phyloP scores from a whole-genome alignment of 2,888 invertebrate genomes.

The Drosophila lutescens region DNA sequence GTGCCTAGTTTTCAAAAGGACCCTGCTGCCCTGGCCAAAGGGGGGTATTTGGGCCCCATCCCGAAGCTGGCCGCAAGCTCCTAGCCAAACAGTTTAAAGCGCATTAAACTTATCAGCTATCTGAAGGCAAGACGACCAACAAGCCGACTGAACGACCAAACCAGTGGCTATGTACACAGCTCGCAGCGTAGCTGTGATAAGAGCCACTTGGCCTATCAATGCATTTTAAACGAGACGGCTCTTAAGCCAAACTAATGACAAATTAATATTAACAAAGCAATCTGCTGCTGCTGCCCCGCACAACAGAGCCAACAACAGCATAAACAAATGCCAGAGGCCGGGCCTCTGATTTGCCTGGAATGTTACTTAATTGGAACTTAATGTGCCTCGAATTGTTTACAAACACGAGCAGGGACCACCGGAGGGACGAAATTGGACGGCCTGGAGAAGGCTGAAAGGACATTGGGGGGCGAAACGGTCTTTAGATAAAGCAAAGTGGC shows the following conservation, averaged over 20 bases:
- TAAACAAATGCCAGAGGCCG: slow-evolving; percentile 33
- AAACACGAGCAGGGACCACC: slow-evolving; percentile 29
- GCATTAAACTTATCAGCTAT: slow-evolving; percentile 78
- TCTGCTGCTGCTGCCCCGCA: slow-evolving; percentile 43
- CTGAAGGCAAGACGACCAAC: slow-evolving; percentile 53
- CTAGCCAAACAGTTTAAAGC: slow-evolving; percentile 77
- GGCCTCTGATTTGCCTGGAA: slow-evolving; percentile 61
- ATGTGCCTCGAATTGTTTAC: slow-evolving; percentile 78
- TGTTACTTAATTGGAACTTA: slow-evolving; percentile 78
- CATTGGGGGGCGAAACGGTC: slow-evolving; percentile 13
- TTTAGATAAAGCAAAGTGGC: slow-evolving; percentile 63
- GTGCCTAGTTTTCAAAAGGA: slow-evolving; percentile 68
- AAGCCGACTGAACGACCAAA: not conserved
- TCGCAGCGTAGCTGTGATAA: slow-evolving; percentile 24
- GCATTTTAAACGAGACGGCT: slow-evolving; percentile 76
- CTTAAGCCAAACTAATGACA: slow-evolving; percentile 75
- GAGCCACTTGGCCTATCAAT: slow-evolving; percentile 74
- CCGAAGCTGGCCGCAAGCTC: slow-evolving; percentile 29
- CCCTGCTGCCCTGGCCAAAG: slow-evolving; percentile 39
- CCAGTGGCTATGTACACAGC: slow-evolving; percentile 42
- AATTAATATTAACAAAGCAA: slow-evolving; percentile 81
- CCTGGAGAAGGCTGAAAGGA: not conserved
- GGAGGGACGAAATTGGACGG: not conserved
- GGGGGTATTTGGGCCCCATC: slow-evolving; percentile 9
- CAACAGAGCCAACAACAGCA: slow-evolving; percentile 52